These are phyloP conservation scores for Entomyzon cyanotis DNA, from an alignment of 2,113 vertebrate species.

Conservation along the genomic window DNA sequence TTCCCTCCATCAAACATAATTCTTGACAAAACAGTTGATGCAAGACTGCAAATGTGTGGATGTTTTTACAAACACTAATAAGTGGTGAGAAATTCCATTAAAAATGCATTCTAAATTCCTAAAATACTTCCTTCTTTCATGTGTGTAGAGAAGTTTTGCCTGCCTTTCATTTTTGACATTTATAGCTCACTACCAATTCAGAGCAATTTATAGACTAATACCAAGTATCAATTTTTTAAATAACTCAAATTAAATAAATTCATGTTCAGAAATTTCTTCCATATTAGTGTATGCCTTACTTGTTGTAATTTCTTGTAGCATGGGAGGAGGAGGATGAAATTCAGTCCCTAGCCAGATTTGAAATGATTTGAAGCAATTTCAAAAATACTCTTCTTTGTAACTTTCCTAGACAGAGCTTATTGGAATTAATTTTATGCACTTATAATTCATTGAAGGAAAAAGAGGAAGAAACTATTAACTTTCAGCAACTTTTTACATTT, in stretches of 20 bases:
- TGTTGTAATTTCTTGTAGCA: not conserved
- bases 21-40: not conserved
- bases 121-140: not conserved
- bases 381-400: not conserved
- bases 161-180: not conserved
- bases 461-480: not conserved
- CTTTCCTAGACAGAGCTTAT: not conserved
- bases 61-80: not conserved
- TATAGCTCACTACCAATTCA: not conserved
- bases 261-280: not conserved
- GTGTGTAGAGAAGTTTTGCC: not conserved
- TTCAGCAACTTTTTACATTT: not conserved
- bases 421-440: not conserved
- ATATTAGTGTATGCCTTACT: not conserved
- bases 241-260: not conserved
- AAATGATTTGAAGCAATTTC: not conserved
- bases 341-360: not conserved
- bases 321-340: not conserved
- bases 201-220: not conserved
- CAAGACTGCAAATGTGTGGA: not conserved
- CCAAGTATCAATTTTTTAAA: not conserved
- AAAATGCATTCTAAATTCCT: not conserved
- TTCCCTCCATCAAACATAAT: not conserved
- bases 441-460: not conserved
- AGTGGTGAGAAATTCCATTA: not conserved